Evolutionary conservation across 1,140 invertebrate genomes (phyloP).

Genomic region (Phthorimaea operculella): DNA sequence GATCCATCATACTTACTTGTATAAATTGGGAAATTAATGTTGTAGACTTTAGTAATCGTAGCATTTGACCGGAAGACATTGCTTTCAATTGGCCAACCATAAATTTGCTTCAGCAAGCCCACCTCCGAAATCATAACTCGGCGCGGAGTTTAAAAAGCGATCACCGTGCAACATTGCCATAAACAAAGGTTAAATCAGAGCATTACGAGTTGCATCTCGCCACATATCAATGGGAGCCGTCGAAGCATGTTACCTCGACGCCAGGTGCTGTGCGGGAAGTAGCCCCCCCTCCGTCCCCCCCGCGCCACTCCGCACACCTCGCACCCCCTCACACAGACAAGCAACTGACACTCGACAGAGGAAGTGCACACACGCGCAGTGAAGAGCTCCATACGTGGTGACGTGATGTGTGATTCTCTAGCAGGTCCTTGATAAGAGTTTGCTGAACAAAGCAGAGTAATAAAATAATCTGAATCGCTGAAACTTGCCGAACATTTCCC

Average conservation of each 20-base stretch:
- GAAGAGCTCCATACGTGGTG: conserved; percentile 16
- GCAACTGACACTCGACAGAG: conserved; percentile 26
- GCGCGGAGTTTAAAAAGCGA: background rate
- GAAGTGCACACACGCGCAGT: conserved; percentile 32
- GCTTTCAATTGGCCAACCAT: too few relatives aligned
- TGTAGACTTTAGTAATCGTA: too few relatives aligned
- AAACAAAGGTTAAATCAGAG: conserved; percentile 39
- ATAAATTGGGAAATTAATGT: too few relatives aligned
- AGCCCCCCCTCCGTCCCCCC: conserved; percentile 22
- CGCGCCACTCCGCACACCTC: conserved; percentile 12
- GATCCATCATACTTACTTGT: too few relatives aligned
- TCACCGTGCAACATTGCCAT: conserved; percentile 9
- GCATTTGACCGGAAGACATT: too few relatives aligned
- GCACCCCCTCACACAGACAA: conserved; percentile 23
- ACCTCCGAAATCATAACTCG: too few relatives aligned
- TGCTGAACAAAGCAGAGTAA: too few relatives aligned
- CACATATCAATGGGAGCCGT: conserved; percentile 61
- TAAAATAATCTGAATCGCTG: too few relatives aligned
- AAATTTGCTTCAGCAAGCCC: too few relatives aligned
- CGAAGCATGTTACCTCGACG: conserved; percentile 51
- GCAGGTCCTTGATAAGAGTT: too few relatives aligned
- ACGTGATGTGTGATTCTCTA: conserved; percentile 21
- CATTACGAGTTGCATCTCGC: conserved; percentile 38
- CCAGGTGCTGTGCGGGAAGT: conserved; percentile 63
- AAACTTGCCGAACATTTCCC: too few relatives aligned